A percentile compares a stretch with the other conserved stretches of the same genome.
phyloP scores from a whole-genome alignment of 2,888 invertebrate genomes.

The Tetragonisca angustula region DNA sequence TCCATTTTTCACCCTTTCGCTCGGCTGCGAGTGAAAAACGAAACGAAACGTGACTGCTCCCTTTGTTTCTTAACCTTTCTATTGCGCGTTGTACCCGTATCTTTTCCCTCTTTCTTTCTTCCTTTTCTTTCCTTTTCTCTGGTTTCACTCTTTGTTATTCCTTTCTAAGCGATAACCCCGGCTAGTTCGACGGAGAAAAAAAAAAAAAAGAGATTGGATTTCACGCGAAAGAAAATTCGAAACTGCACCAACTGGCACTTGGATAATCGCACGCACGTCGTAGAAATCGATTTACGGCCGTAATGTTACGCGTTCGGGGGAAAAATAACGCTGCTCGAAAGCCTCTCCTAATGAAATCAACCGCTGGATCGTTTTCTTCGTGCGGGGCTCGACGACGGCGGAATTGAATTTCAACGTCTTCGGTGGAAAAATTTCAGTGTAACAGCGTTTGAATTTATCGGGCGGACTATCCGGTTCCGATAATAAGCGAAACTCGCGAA shows the following conservation, averaged over 20 bases:
- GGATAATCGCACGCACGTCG: neutral
- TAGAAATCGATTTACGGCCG: neutral
- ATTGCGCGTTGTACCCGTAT: neutral
- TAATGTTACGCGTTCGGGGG: neutral
- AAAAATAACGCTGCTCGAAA: neutral
- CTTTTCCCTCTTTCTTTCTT: neutral
- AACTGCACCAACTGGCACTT: neutral
- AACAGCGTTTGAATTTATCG: neutral
- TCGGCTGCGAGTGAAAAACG: conserved; percentile 18
- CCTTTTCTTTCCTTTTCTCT: neutral
- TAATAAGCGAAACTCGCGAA: neutral
- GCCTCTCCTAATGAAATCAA: neutral
- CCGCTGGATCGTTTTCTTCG: neutral
- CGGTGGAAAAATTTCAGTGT: neutral
- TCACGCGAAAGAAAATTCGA: neutral
- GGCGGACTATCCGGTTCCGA: neutral
- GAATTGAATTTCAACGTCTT: neutral
- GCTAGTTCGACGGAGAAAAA: neutral
- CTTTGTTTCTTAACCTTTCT: conserved; percentile 30
- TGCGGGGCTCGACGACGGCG: neutral
- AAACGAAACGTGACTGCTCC: conserved; percentile 32
- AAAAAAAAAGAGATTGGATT: conserved; percentile 9
- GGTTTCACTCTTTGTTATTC: neutral
- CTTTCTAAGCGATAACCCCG: neutral
- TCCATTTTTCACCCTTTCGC: conserved; percentile 19